Evolutionary conservation across 1,140 invertebrate species (phyloP).

Genomic region (Aporrectodea caliginosa): DNA sequence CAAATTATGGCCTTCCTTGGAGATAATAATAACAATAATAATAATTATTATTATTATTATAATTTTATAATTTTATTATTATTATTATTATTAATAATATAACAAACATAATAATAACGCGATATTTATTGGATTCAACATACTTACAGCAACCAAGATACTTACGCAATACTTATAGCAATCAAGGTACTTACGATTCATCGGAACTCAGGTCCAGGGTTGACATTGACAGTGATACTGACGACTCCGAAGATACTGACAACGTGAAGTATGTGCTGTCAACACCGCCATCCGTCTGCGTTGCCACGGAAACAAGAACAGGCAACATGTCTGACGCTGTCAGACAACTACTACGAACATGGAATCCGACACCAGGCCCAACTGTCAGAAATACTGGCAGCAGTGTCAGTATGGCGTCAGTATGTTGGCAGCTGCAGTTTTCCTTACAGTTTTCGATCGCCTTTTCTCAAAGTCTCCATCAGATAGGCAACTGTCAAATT

Average conservation of each 20-base stretch:
- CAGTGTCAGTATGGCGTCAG: too few relatives aligned
- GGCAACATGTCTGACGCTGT: not conserved
- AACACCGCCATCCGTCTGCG: not conserved
- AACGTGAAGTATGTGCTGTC: not conserved
- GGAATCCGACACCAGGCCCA: too few relatives aligned
- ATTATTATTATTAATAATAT: not conserved
- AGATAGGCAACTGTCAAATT: too few relatives aligned
- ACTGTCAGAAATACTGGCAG: too few relatives aligned
- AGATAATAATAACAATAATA: too few relatives aligned
- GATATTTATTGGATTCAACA: not conserved
- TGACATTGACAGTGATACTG: not conserved
- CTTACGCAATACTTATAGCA: not conserved
- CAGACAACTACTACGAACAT: too few relatives aligned
- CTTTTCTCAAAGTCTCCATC: too few relatives aligned
- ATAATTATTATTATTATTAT: too few relatives aligned
- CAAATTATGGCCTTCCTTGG: too few relatives aligned
- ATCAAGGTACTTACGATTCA: not conserved
- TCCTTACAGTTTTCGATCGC: too few relatives aligned
- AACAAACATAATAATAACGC: not conserved
- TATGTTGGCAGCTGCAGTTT: too few relatives aligned
- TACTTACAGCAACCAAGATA: not conserved
- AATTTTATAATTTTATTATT: not conserved
- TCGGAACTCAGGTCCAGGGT: not conserved
- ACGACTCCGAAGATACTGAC: not conserved
- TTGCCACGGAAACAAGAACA: not conserved